Base-by-base conservation (phyloP, 2,113 vertebrate species). In the Aspiorhynchus laticeps region DNA sequence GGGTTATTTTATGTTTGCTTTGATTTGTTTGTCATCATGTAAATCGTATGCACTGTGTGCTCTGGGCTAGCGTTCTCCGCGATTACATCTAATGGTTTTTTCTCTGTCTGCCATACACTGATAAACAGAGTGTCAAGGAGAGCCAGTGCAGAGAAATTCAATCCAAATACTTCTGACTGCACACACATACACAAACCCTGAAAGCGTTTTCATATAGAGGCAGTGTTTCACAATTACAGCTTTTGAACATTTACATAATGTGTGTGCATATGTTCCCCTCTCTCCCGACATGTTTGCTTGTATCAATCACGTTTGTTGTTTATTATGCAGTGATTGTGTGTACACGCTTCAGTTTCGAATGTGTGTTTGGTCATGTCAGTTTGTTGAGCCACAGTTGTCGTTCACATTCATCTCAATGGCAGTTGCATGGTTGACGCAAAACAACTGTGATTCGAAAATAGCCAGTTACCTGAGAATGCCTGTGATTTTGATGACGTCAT, bases 191-290 rank as follows among this genome's bases (percentile, higher is more conserved):
- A 73, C 38, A 74, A 53, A 80, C 78, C 80, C 48, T 83, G 79
- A 26, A 84, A 71, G 69, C 59, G 80, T 88, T 88, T 90, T 89
- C 84, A 91, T 91, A 88, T 43, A 87, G 86, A 75, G 88, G 87
- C 89, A 89, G 87, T 91, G 90, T 88, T 90, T 91, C 91, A 92
- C 90, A 87, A 83, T 88, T 90, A 92, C 88, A 46, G 88, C 53
- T 87, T 90, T 92, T 89, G 88, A 90, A 88, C 90, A 88, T 86
- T 88, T 87, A 88, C 90, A 91, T 24, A 36, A 59, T 61, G 48
- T 71, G 88, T 80, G 84, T 46, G 74, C 88, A 28, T 87, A 89
- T 84, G 24, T 61, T 33, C 86, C 86, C 33, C 4, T 21, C 48
- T 61, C 69, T 46, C 1, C 38, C 8, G 61, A 81, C 59, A 46